phyloP scores from a whole-genome alignment of 2,113 vertebrate genomes.

The Xiphorhynchus elegans region DNA sequence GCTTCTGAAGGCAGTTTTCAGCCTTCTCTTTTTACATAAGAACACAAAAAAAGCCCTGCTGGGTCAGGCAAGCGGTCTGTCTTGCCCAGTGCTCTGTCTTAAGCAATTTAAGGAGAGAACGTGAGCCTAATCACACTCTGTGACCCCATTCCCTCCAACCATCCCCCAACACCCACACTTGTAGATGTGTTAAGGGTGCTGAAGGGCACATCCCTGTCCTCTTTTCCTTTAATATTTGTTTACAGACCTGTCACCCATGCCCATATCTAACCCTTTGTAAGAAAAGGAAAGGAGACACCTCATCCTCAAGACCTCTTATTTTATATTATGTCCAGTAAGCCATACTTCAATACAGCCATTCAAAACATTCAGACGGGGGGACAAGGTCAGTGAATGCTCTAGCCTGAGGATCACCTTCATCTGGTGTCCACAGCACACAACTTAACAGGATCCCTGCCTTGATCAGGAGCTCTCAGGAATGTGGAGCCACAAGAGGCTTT shows the following conservation, averaged over 20 bases:
- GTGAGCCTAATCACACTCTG: background rate
- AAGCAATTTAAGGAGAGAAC: background rate
- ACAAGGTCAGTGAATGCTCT: background rate
- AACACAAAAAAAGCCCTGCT: background rate
- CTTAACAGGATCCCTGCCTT: background rate
- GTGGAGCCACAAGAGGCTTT: background rate
- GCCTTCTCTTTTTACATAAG: background rate
- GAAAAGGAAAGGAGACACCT: background rate
- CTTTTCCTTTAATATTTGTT: background rate
- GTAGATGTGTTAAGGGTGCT: background rate
- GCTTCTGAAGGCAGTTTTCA: background rate
- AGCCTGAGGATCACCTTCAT: background rate
- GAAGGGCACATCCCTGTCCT: background rate
- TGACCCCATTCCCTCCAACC: background rate
- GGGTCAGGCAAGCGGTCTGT: fast-evolving
- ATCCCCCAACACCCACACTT: background rate
- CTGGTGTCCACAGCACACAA: fast-evolving
- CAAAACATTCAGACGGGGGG: background rate
- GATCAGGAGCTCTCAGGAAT: background rate
- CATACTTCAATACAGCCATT: background rate
- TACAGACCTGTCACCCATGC: background rate
- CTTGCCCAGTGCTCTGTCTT: background rate
- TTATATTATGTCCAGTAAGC: background rate
- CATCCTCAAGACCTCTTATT: background rate
- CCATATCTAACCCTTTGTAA: background rate